Conservation (phyloP, 2,888 invertebrate species). For the Meliscaeva auricollis region DNA sequence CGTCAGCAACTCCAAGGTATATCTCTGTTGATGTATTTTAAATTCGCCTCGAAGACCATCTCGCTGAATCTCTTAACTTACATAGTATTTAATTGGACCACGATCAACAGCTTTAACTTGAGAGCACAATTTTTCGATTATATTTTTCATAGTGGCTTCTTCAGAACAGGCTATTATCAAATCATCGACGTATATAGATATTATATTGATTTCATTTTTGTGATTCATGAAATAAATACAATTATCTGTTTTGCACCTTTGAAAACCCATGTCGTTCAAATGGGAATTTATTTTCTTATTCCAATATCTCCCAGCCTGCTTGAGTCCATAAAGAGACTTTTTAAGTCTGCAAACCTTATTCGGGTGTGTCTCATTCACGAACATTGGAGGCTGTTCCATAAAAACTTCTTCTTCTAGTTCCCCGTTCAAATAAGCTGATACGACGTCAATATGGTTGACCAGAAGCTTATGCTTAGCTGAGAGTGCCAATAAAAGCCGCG, state of each 20-base stretch:
- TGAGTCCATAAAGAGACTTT: conserved; percentile 69
- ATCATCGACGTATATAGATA: conserved; percentile 57
- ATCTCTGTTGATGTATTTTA: conserved; percentile 53
- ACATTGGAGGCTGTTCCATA: conserved; percentile 59
- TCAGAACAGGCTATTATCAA: conserved; percentile 54
- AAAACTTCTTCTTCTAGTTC: conserved; percentile 65
- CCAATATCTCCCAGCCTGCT: conserved; percentile 71
- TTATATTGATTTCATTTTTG: background rate
- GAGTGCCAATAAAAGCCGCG: conserved; percentile 60
- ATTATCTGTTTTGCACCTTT: conserved; percentile 53
- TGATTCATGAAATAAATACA: conserved; percentile 55
- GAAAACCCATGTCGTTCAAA: conserved; percentile 20
- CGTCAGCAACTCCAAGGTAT: conserved; percentile 39
- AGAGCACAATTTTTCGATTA: conserved; percentile 34
- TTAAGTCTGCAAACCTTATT: conserved; percentile 62
- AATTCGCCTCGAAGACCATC: conserved; percentile 52
- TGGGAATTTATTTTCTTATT: conserved; percentile 47
- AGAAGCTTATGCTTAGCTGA: conserved; percentile 58
- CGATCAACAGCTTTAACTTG: conserved; percentile 54
- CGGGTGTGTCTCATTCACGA: conserved; percentile 24
- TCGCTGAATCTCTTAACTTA: conserved; percentile 58
- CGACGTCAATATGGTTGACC: conserved; percentile 49
- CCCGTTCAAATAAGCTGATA: conserved; percentile 65
- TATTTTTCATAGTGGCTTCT: conserved; percentile 33
- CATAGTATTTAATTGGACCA: conserved; percentile 53